Evolutionary conservation across 1,140 invertebrate species (phyloP).

Genomic region (Dendroctonus ponderosae): DNA sequence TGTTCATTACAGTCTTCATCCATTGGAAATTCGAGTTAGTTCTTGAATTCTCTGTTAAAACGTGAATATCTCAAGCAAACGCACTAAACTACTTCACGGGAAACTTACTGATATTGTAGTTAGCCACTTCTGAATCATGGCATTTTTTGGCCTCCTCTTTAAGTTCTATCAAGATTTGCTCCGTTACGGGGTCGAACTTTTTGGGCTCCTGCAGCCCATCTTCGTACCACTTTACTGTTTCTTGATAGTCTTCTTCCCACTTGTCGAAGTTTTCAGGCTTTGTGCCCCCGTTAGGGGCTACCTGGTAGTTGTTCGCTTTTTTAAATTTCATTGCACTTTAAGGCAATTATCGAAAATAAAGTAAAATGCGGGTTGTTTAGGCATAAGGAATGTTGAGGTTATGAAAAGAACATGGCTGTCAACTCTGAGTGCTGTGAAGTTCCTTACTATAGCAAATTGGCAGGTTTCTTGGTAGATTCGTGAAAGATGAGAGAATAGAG

Average conservation of each 20-base stretch:
- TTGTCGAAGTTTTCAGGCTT: background rate
- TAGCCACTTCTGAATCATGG: conserved; percentile 50
- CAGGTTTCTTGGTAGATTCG: too few species aligned
- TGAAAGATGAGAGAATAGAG: too few species aligned
- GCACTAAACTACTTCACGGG: background rate
- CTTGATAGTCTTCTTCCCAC: conserved; percentile 25
- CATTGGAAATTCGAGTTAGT: conserved; percentile 63
- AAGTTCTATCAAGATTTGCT: conserved; percentile 55
- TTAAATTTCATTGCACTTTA: too few species aligned
- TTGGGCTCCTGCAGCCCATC: conserved; percentile 42
- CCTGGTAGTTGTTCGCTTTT: too few species aligned
- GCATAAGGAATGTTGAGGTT: too few species aligned
- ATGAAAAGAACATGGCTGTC: too few species aligned
- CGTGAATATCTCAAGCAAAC: background rate
- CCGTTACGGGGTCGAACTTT: conserved; percentile 48
- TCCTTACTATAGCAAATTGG: too few species aligned
- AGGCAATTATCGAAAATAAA: too few species aligned
- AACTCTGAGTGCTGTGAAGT: too few species aligned
- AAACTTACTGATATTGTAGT: conserved; percentile 58
- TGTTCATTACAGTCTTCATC: conserved; percentile 76
- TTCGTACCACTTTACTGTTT: conserved; percentile 38
- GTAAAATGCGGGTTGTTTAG: too few species aligned
- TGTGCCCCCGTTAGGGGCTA: too few species aligned
- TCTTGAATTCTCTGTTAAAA: conserved; percentile 53
- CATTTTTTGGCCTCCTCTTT: conserved; percentile 62